phyloP scores from a whole-genome alignment of 2,888 invertebrate genomes.

The Ennomos quercinarius region DNA sequence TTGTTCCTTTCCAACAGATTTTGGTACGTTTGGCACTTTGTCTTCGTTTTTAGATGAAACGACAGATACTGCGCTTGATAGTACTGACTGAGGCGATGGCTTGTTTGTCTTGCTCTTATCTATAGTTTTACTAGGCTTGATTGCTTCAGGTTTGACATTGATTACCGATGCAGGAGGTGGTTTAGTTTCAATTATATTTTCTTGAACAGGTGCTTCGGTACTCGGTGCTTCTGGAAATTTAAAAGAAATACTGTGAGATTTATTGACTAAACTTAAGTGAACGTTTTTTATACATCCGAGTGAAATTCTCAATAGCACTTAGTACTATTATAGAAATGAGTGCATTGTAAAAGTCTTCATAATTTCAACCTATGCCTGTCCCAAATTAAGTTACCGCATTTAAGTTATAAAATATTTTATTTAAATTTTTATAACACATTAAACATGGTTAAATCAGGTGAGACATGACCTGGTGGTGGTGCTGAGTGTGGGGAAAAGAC shows the following conservation, averaged over 20 bases:
- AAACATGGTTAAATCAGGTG: conserved; percentile 26
- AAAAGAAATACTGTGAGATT: conserved; percentile 16
- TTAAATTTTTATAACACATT: too few relatives aligned
- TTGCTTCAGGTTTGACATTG: conserved; percentile 72
- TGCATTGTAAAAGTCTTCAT: too few relatives aligned
- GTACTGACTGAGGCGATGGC: conserved; percentile 61
- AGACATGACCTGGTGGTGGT: conserved; percentile 87
- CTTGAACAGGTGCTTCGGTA: conserved; percentile 74
- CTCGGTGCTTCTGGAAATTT: conserved; percentile 72
- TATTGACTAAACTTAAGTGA: neutral
- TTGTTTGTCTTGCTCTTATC: conserved; percentile 73
- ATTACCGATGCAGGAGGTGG: conserved; percentile 72
- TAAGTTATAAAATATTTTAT: too few relatives aligned
- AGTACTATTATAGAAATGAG: too few relatives aligned
- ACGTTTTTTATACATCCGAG: too few relatives aligned
- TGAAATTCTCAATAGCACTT: too few relatives aligned
- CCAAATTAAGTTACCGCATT: too few relatives aligned
- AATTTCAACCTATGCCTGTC: too few relatives aligned
- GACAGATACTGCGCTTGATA: conserved; percentile 75
- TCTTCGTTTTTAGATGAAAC: conserved; percentile 79
- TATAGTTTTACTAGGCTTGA: conserved; percentile 76
- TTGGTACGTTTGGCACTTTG: conserved; percentile 69
- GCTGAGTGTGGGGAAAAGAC: conserved; percentile 96
- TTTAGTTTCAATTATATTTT: conserved; percentile 80
- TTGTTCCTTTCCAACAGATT: conserved; percentile 76